These are phyloP conservation scores for Albula goreensis DNA, from an alignment of 2,113 vertebrate species.

Conservation along the genomic window DNA sequence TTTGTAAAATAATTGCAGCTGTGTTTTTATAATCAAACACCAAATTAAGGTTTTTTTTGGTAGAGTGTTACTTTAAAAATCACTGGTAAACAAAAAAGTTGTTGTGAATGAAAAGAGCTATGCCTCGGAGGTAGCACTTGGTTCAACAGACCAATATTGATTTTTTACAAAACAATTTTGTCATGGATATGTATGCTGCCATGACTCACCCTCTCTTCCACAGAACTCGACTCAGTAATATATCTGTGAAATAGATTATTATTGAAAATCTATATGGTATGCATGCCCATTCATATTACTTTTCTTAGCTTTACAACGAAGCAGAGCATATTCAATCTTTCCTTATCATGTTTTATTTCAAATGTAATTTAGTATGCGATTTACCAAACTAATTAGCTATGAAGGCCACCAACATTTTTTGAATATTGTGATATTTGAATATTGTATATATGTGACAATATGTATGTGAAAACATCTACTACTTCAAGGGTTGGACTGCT, in stretches of 20 bases:
- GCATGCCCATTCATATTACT: not conserved
- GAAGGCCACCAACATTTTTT: not conserved
- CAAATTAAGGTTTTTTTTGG: not conserved
- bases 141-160: not conserved
- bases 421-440: no score
- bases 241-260: not conserved
- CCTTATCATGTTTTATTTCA: not conserved
- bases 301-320: not conserved
- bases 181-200: not conserved
- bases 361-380: not conserved
- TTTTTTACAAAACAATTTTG: not conserved
- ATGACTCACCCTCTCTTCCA: not conserved
- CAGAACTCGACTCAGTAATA: not conserved
- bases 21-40: no score
- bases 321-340: not conserved
- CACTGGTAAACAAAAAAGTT: not conserved
- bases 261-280: slow-evolving; percentile 3
- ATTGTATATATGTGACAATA: no score
- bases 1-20: no score
- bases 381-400: not conserved
- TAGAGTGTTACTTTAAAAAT: not conserved
- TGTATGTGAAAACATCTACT: not conserved
- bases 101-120: not conserved
- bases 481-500: not conserved
- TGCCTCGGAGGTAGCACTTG: not conserved